Conservation (phyloP, 2,888 invertebrate genomes). For the Drosophila colorata region DNA sequence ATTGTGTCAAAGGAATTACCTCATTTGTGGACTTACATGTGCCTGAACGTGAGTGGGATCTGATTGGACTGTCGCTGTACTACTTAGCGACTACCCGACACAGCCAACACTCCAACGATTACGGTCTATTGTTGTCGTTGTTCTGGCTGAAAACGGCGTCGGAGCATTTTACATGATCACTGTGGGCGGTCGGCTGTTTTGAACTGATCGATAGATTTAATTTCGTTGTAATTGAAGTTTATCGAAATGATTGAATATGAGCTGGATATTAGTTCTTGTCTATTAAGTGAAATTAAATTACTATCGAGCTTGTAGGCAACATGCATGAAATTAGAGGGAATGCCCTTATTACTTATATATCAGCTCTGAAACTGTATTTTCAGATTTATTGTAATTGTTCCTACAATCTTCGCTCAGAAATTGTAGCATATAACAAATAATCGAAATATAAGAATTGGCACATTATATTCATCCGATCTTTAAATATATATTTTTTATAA, state of each 20-base stretch:
- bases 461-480: no score
- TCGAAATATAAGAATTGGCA: no score
- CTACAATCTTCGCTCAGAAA: no score
- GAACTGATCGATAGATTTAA: neutral
- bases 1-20: slow-evolving; percentile 73
- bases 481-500: no score
- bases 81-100: slow-evolving; percentile 18
- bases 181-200: slow-evolving; percentile 5
- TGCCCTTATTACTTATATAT: neutral
- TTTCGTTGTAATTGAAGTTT: slow-evolving; percentile 12
- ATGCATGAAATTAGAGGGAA: neutral
- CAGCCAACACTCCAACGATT: slow-evolving; percentile 25
- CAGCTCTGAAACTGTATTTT: neutral
- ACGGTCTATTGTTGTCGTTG: slow-evolving; percentile 40
- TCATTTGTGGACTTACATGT: slow-evolving; percentile 50
- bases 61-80: slow-evolving; percentile 17
- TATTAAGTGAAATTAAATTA: neutral
- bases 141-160: slow-evolving; percentile 24
- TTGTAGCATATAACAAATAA: no score
- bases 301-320: neutral
- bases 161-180: slow-evolving; percentile 33
- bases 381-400: neutral
- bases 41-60: slow-evolving; percentile 30
- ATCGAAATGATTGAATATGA: neutral
- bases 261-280: no score